These are phyloP conservation scores for Hylia prasina DNA, from an alignment of 2,113 vertebrate genomes.

Conservation along the genomic window DNA sequence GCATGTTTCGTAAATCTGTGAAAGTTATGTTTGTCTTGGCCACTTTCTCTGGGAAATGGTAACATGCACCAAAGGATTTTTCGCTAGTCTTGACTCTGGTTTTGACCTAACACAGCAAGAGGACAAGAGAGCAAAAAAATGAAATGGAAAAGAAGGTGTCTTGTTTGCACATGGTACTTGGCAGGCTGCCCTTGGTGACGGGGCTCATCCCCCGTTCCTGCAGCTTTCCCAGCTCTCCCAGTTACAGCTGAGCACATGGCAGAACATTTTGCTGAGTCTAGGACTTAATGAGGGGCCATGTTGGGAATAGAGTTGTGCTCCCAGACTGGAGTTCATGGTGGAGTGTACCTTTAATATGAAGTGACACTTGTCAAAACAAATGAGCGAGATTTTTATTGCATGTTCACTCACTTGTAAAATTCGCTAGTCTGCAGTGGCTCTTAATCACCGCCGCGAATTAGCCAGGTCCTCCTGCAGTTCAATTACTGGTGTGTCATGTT, in stretches of 20 bases:
- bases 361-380: conserved; percentile 50
- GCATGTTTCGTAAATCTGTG: rapidly evolving
- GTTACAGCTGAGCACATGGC: neutral
- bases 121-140: conserved; percentile 38
- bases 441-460: conserved; percentile 37
- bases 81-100: neutral
- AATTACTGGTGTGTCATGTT: conserved; percentile 55
- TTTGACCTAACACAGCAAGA: conserved; percentile 15
- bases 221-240: neutral
- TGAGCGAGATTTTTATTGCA: conserved; percentile 21
- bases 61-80: rapidly evolving
- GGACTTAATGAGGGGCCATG: neutral
- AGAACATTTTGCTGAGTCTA: neutral
- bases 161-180: rapidly evolving
- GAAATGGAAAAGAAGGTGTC: neutral
- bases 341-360: conserved; percentile 10
- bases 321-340: neutral
- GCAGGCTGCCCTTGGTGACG: rapidly evolving
- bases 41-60: neutral
- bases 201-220: neutral
- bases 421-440: conserved; percentile 35
- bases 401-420: conserved; percentile 45
- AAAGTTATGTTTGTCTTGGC: neutral
- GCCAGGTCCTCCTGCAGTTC: conserved; percentile 46
- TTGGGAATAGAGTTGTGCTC: neutral